These are phyloP conservation scores for Rhinoraja longicauda DNA, from an alignment of 2,797 vertebrate genomes.

Conservation along the genomic window DNA sequence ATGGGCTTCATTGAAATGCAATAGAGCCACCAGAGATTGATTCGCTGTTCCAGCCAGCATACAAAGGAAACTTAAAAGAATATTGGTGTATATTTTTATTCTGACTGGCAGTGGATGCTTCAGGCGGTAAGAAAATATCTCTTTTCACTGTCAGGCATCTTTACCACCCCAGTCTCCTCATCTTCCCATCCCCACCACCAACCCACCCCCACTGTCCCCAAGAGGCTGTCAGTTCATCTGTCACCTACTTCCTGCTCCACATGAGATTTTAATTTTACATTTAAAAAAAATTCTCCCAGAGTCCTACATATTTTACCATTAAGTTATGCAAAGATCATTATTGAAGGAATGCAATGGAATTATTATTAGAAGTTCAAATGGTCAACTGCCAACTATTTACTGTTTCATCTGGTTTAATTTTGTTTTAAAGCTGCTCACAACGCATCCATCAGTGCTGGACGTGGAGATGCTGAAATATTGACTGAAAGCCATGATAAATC, in stretches of 20 bases:
- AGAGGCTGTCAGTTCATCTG: not conserved
- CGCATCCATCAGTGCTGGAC: not conserved
- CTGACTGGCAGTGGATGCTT: not conserved
- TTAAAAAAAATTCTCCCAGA: conserved; percentile 12
- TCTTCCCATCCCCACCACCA: not conserved
- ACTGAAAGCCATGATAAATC: not conserved
- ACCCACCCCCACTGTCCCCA: not conserved
- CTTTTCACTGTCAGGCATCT: not conserved
- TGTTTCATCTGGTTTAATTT: not conserved
- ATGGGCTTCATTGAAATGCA: conserved; percentile 3
- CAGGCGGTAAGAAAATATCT: conserved; percentile 2
- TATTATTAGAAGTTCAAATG: conserved; percentile 24
- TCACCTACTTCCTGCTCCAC: conserved; percentile 26
- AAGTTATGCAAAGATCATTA: conserved; percentile 35
- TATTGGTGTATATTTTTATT: conserved; percentile 28
- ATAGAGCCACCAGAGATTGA: not conserved
- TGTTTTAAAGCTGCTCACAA: not conserved
- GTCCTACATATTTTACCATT: not conserved
- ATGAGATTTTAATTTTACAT: conserved; percentile 5
- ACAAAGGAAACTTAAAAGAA: conserved; percentile 26
- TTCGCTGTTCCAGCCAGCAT: not conserved
- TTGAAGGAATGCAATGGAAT: conserved; percentile 23
- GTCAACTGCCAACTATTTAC: conserved; percentile 29
- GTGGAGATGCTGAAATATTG: not conserved
- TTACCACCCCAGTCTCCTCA: not conserved